Conservation (phyloP, 2,113 vertebrate species). For the Herpetotheres cachinnans region DNA sequence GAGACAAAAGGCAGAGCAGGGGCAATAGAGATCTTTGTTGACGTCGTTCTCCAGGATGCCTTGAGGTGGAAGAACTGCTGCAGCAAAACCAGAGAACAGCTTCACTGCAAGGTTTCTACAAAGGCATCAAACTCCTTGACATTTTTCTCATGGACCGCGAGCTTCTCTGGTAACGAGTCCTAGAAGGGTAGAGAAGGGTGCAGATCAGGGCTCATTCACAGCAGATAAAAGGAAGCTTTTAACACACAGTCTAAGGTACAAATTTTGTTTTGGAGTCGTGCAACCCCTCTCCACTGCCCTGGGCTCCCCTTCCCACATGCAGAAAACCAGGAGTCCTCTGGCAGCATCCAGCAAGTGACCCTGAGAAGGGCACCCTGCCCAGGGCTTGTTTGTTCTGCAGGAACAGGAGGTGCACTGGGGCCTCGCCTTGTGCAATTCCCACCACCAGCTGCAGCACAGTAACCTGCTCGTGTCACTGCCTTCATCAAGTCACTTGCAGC, state of each 20-base stretch:
- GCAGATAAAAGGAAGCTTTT: not conserved
- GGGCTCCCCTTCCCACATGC: not conserved
- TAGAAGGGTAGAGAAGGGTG: constrained; percentile 52
- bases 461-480: not conserved
- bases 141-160: constrained; percentile 95
- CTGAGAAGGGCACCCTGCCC: not conserved
- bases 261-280: not conserved
- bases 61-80: constrained; percentile 23
- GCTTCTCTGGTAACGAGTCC: constrained; percentile 95
- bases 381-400: not conserved
- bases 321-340: not conserved
- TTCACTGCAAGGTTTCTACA: constrained; percentile 95
- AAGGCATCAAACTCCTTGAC: constrained; percentile 99
- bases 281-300: not conserved
- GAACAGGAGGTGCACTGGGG: not conserved
- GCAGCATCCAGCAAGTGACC: not conserved
- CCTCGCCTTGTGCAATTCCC: not conserved
- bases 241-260: not conserved
- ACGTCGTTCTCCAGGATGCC: constrained; percentile 20
- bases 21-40: not conserved
- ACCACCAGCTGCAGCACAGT: not conserved
- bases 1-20: not conserved
- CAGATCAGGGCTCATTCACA: not conserved
- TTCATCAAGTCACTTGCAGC: not conserved
- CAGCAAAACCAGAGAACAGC: not conserved